A percentile compares a stretch with the other conserved stretches of the same genome.
Conservation (phyloP, 2,797 vertebrate species). For the Anas capensis region DNA sequence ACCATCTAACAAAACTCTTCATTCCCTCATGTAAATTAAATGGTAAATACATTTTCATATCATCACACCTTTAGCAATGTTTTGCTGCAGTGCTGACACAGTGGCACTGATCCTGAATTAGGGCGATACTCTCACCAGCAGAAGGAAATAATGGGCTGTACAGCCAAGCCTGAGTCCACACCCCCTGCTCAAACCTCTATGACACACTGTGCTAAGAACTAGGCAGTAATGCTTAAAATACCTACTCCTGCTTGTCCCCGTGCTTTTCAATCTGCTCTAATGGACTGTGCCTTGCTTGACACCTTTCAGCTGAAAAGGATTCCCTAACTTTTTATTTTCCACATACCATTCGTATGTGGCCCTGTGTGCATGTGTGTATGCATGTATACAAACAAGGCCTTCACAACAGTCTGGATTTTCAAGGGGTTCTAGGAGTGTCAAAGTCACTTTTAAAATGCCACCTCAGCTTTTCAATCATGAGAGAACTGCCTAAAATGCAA, state of each 20-base stretch:
- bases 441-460: not conserved
- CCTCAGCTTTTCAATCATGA: not conserved
- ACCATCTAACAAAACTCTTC: not conserved
- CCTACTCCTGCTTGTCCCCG: not conserved
- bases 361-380: not conserved
- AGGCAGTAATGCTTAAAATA: not conserved
- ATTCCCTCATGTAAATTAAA: not conserved
- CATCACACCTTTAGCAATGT: not conserved
- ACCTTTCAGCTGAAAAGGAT: constrained; percentile 7
- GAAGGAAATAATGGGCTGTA: not conserved
- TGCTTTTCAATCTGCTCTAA: not conserved
- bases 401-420: not conserved
- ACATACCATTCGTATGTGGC: not conserved
- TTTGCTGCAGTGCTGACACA: not conserved
- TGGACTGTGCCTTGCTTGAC: not conserved
- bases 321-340: not conserved
- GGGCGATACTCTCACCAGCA: not conserved
- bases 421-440: not conserved
- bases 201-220: not conserved
- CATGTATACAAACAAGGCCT: not conserved
- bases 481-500: not conserved
- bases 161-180: not conserved
- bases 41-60: not conserved
- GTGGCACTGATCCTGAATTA: not conserved
- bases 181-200: not conserved